Conservation (phyloP, 1,140 invertebrate species). For the Bombus difficillimus region DNA sequence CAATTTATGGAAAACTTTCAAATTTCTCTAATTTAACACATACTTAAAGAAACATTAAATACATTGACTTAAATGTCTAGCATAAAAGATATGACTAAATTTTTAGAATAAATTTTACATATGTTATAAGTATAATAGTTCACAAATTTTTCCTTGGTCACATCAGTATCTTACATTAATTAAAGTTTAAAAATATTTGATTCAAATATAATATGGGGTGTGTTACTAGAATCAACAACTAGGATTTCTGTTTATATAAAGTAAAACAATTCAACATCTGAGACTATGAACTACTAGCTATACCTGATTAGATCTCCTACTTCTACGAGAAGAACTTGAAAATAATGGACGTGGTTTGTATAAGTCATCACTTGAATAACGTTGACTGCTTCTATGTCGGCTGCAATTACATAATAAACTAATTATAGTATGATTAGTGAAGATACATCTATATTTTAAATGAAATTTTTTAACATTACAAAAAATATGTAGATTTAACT, state of each 20-base stretch:
- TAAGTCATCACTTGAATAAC: constrained; percentile 87
- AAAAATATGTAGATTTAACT: constrained; percentile 17
- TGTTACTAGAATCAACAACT: constrained; percentile 46
- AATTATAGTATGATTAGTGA: constrained; percentile 16
- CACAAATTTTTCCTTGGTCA: constrained; percentile 27
- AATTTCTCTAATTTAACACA: constrained; percentile 1
- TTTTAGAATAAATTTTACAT: constrained; percentile 24
- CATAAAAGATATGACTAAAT: not conserved
- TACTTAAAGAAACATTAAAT: not conserved
- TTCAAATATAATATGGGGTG: constrained; percentile 26
- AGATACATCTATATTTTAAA: not conserved
- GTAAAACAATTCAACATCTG: constrained; percentile 63
- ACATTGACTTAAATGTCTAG: constrained; percentile 1
- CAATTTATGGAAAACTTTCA: constrained; percentile 3
- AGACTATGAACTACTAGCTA: constrained; percentile 71
- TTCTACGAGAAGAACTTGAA: constrained; percentile 81
- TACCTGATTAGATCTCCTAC: constrained; percentile 79
- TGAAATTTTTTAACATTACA: not conserved
- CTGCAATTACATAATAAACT: constrained; percentile 68
- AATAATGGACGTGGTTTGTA: constrained; percentile 87
- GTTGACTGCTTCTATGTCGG: constrained; percentile 81
- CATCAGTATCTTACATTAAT: constrained; percentile 19
- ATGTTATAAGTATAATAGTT: constrained; percentile 11
- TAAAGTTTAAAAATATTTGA: constrained; percentile 50
- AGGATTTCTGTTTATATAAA: constrained; percentile 37